Base-by-base conservation (phyloP, 1,140 invertebrate genomes). In the Leptopilina boulardi region DNA sequence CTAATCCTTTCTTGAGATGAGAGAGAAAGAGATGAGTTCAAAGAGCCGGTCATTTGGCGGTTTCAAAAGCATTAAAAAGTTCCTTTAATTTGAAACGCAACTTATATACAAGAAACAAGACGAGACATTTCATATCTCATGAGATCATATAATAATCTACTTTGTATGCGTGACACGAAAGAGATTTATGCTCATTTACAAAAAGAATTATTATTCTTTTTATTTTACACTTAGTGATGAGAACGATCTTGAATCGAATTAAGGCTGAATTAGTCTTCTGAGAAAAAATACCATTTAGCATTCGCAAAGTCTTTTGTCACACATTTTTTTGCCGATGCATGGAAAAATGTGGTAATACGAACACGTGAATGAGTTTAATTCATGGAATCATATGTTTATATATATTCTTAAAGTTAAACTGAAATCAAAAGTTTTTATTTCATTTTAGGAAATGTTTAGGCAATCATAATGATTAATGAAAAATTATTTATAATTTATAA, bases 1-100 rank as follows among this genome's bases (percentile, higher is more conserved):
- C 85, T 88, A 88, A 88, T 88, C 85, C 84, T 78, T 87, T 83
- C 80, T 80, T 74, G 81, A 79, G 56, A 23, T 59, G 56, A 59
- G 21, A 59, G 21, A 10, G 56, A 59, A 11, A 59, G 21, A 10
- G 56, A 59, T 59, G 42, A 70, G 73, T 34, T 71, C 72, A 74
- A 82, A 80, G 81, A 77, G 76, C 71, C 73, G 72, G 76, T 66
- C 76, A 80, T 80, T 80, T 78, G 77, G 79, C 78, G 82, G 77
- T 80, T 59, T 54, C 19, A 54, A 54, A n/a, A 54, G 51, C 51
- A 54, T 54, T 54, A 54, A 56, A 18, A 56, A 13, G 21, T 59
- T 23, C 21, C 21, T 59, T 59, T 56, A 56, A 56, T 56, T 59
- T 59, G 56, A 26, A 59, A 59, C 19, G 56, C 56, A 23, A 59